Evolutionary conservation across 2,888 invertebrate genomes (phyloP), one percentile per base, ranked within the genome.

Genomic region (Orthosia cruda): DNA sequence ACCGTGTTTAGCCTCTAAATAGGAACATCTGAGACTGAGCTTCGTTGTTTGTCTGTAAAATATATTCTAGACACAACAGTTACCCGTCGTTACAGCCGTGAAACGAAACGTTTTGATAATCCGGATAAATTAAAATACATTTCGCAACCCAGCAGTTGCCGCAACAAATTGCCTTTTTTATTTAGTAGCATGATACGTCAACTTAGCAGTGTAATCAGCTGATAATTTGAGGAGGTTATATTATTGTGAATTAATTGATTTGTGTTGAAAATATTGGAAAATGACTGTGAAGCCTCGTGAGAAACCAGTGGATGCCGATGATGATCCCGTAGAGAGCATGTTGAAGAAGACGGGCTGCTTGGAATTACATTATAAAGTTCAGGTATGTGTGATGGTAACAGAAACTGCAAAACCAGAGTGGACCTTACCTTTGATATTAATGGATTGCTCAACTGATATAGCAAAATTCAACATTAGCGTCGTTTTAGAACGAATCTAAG

Each of bases 301-400:
- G 66, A 94, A 89, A 77, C 71, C 88, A 2, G 80, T 83, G 3
- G 95, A 97, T 64, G 97, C 97, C 85, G 97, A 97, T 55, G 97
- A 98, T 63, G 99, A 99, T 95, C 99, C 98, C 0, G 98, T 99
- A 0, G 99, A 99, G 89, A 97, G 97, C 79, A 99, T 99, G 98
- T 94, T 99, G 18, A 98, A 98, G 91, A 98, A 98, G 95, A 98
- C 99, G 32, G 99, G 99, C 12, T 99, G 99, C 92, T 97, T 99
- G 70, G 97, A 99, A 87, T 95, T 98, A 74, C 99, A 99, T 96
- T 99, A 99, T 91, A 98, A 98, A 97, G 98, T 99, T 55, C 98
- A 98, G 97, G 99, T 98, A 45, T 13, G 26, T 26, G 16, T 57
- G 0, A 26, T 18, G 57, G 9, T 26, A 11, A 16, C 57, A 3